A percentile compares a stretch with the other conserved stretches of the same genome.
phyloP scores from a whole-genome alignment of 2,888 invertebrate genomes.

The Agonopterix subpropinquella region DNA sequence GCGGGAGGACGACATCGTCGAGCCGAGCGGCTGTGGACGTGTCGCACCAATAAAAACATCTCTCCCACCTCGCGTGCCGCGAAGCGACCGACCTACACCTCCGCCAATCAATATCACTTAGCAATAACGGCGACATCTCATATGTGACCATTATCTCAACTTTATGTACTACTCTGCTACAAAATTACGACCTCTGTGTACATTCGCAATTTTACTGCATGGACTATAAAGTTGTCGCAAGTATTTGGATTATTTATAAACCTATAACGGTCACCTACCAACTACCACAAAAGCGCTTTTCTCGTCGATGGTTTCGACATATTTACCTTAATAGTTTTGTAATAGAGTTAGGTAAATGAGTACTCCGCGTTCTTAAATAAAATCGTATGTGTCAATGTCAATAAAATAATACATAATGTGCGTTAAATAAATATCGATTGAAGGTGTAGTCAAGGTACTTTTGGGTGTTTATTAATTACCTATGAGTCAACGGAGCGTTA shows the following conservation, averaged over 20 bases:
- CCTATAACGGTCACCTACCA: conserved; percentile 4
- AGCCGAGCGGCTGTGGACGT: conserved; percentile 60
- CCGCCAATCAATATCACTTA: conserved; percentile 66
- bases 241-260: conserved; percentile 12
- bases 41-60: conserved; percentile 69
- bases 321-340: too few relatives aligned
- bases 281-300: too few relatives aligned
- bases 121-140: conserved; percentile 52
- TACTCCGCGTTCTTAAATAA: too few relatives aligned
- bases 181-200: conserved; percentile 32
- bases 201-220: conserved; percentile 8
- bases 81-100: conserved; percentile 31
- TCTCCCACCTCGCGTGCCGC: conserved; percentile 36
- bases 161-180: conserved; percentile 36
- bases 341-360: too few relatives aligned
- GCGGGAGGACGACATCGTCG: conserved; percentile 63
- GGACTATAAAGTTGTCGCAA: conserved; percentile 11
- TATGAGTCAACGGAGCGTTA: conserved; percentile 1
- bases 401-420: too few relatives aligned
- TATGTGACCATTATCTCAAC: conserved; percentile 42
- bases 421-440: too few relatives aligned
- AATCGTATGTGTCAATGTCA: too few relatives aligned
- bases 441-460: neutral
- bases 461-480: neutral
- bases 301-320: too few relatives aligned